Conservation (phyloP, 2,888 invertebrate species). For the Melinaea menophilus region DNA sequence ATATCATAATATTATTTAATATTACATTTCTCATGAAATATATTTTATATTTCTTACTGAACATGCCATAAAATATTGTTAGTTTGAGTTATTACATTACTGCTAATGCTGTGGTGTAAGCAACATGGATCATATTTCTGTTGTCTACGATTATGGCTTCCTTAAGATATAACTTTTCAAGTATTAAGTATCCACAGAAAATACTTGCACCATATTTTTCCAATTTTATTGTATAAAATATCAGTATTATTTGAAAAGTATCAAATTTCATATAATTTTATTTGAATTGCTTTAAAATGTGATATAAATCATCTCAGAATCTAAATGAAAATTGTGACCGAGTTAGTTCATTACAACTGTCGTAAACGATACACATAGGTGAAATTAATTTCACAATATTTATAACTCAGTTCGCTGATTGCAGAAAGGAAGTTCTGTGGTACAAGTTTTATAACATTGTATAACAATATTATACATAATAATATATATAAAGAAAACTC, state of each 20-base stretch:
- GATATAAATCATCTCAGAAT: slow-evolving; percentile 14
- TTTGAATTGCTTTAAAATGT: not conserved
- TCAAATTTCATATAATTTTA: not conserved
- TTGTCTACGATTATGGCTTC: slow-evolving; percentile 1
- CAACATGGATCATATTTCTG: not conserved
- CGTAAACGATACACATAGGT: not conserved
- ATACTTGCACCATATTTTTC: not conserved
- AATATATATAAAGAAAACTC: too few species aligned
- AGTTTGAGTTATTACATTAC: slow-evolving; percentile 5
- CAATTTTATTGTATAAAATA: too few species aligned
- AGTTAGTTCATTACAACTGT: slow-evolving; percentile 5
- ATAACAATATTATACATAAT: too few species aligned
- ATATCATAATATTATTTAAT: too few species aligned
- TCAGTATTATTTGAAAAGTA: too few species aligned
- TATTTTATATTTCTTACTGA: not conserved
- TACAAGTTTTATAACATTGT: not conserved
- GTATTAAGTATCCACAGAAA: not conserved
- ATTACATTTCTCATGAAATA: not conserved
- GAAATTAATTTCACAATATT: slow-evolving; percentile 15
- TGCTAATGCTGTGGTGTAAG: not conserved
- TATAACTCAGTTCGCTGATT: slow-evolving; percentile 17
- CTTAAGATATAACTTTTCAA: slow-evolving; percentile 1
- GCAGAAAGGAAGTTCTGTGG: slow-evolving; percentile 12
- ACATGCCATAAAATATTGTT: not conserved
- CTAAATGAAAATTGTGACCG: slow-evolving; percentile 13